phyloP scores from a whole-genome alignment of 2,888 invertebrate species.

The Coenonympha arcania region DNA sequence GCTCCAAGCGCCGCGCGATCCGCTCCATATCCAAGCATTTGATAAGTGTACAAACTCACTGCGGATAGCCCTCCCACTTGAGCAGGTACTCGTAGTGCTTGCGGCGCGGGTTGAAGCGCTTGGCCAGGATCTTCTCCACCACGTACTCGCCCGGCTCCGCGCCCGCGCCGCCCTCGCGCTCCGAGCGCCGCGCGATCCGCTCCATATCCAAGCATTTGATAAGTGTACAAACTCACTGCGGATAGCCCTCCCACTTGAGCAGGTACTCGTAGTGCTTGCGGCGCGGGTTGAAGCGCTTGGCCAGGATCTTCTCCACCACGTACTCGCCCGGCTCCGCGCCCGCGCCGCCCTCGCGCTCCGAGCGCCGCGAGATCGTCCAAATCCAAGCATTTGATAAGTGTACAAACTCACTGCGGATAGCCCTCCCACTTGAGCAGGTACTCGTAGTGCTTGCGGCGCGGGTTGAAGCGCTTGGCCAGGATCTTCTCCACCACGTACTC shows the following conservation, averaged over 20 bases:
- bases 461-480: constrained; percentile 86
- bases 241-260: constrained; percentile 88
- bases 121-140: constrained; percentile 88
- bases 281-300: constrained; percentile 85
- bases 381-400: too few relatives aligned
- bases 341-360: constrained; percentile 54
- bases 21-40: too few relatives aligned
- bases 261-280: constrained; percentile 86
- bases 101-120: constrained; percentile 84
- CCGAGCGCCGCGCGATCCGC: constrained; percentile 66
- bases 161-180: constrained; percentile 48
- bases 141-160: constrained; percentile 77
- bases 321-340: constrained; percentile 76
- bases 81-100: constrained; percentile 87
- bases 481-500: constrained; percentile 88
- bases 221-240: constrained; percentile 81
- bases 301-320: constrained; percentile 86
- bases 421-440: constrained; percentile 91
- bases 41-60: too few relatives aligned
- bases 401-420: constrained; percentile 80
- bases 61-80: constrained; percentile 87
- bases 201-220: too few relatives aligned
- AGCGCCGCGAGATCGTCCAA: constrained; percentile 65
- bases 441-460: constrained; percentile 82
- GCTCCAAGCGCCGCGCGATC: constrained; percentile 66